Percentiles rank a stretch among this genome's conserved stretches.
Conservation (phyloP, 2,797 vertebrate genomes). For the Taeniopygia guttata region DNA sequence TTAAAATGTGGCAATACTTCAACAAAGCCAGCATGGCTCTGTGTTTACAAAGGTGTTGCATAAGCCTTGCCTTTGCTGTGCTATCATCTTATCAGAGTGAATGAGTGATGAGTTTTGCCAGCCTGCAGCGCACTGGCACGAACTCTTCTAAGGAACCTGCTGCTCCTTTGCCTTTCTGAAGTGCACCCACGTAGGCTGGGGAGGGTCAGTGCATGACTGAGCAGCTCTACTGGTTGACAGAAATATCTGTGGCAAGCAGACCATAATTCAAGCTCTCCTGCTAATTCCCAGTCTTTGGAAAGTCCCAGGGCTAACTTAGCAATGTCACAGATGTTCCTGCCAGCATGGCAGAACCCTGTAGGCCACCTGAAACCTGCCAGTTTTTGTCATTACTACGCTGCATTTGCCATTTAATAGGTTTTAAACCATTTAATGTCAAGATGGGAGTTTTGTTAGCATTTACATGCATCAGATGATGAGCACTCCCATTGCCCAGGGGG, state of each 20-base stretch:
- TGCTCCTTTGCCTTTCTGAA: background rate
- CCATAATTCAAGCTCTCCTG: background rate
- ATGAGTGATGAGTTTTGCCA: background rate
- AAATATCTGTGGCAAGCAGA: background rate
- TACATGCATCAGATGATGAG: background rate
- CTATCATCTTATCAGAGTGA: background rate
- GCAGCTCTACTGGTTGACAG: background rate
- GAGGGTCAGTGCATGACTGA: background rate
- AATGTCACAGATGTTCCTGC: background rate
- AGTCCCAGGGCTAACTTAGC: background rate
- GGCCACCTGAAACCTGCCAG: background rate
- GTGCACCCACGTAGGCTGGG: background rate
- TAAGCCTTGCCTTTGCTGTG: constrained; percentile 16
- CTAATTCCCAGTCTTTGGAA: background rate
- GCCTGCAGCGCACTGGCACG: background rate
- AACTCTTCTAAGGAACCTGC: background rate
- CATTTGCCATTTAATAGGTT: background rate
- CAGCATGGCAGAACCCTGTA: background rate
- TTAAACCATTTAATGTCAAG: background rate
- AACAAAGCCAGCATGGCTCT: background rate
- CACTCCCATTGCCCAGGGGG: background rate
- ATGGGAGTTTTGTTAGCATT: background rate
- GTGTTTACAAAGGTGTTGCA: background rate
- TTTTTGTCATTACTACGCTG: background rate
- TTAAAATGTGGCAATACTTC: constrained; percentile 10